A percentile compares a stretch with the other conserved stretches of the same genome.
Evolutionary conservation across 2,888 invertebrate species (phyloP).

Genomic region (Ophioninae sp.): DNA sequence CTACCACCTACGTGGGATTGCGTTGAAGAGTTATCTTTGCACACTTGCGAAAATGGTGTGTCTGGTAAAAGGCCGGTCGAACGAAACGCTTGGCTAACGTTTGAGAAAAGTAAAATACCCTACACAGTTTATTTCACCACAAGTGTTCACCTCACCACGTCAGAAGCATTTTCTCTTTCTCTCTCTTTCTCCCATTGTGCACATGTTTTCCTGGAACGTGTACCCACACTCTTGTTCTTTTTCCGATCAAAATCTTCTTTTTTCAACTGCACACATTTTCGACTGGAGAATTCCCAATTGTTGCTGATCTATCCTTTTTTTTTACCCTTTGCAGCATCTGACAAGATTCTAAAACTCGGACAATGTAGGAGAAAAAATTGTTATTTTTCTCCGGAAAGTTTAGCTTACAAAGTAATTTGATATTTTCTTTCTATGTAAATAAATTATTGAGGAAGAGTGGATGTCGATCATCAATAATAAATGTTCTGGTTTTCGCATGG

Average conservation of each 20-base stretch:
- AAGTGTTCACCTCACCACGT: constrained; percentile 68
- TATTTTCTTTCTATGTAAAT: too few relatives aligned
- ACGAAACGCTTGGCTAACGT: constrained; percentile 65
- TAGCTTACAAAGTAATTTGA: too few relatives aligned
- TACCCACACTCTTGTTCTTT: constrained; percentile 30
- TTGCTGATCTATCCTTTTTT: too few relatives aligned
- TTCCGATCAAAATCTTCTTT: constrained; percentile 24
- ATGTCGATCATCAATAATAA: too few relatives aligned
- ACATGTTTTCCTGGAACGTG: constrained; percentile 64
- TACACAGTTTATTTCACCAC: constrained; percentile 78
- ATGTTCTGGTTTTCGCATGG: too few relatives aligned
- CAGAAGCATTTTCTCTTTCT: constrained; percentile 54
- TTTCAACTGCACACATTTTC: constrained; percentile 47
- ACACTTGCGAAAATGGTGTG: constrained; percentile 53
- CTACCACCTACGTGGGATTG: constrained; percentile 55
- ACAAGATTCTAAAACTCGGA: too few relatives aligned
- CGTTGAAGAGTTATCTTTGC: constrained; percentile 14
- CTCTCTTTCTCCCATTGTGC: constrained; percentile 72
- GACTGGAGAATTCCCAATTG: too few relatives aligned
- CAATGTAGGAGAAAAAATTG: too few relatives aligned
- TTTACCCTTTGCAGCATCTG: too few relatives aligned
- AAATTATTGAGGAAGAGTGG: too few relatives aligned
- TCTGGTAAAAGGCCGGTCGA: constrained; percentile 56
- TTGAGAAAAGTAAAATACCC: constrained; percentile 73
- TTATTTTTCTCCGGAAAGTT: too few relatives aligned